Evolutionary conservation across 2,888 invertebrate genomes (phyloP).

Genomic region (Branchellion lobata): DNA sequence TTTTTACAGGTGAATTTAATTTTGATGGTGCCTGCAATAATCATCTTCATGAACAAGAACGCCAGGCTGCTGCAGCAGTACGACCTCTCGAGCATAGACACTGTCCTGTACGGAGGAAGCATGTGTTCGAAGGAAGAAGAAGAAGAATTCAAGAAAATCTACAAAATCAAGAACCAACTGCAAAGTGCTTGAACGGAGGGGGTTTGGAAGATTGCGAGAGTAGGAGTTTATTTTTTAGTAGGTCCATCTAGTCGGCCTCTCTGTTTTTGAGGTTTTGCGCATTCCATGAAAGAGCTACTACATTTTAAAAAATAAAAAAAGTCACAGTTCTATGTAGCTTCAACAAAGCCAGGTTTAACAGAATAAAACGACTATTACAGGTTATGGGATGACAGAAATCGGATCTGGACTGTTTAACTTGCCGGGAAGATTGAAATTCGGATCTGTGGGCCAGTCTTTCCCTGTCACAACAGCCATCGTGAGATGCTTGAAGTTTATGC

Average conservation of each 20-base stretch:
- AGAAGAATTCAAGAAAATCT: conserved; percentile 35
- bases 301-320: background rate
- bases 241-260: no score
- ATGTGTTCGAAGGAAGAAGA: conserved; percentile 73
- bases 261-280: no score
- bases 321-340: no score
- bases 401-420: conserved; percentile 54
- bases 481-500: no score
- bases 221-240: no score
- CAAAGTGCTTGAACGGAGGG: no score
- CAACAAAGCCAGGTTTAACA: no score
- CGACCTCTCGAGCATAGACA: conserved; percentile 73
- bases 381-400: conserved; percentile 60
- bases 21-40: conserved; percentile 78
- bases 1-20: conserved; percentile 70
- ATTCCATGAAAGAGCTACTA: no score
- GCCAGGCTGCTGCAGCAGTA: conserved; percentile 72
- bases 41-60: conserved; percentile 71
- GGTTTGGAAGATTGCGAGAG: no score
- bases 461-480: conserved; percentile 70
- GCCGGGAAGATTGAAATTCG: conserved; percentile 65
- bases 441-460: conserved; percentile 70
- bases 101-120: conserved; percentile 77
- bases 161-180: conserved; percentile 16
- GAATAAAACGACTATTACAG: conserved; percentile 54